phyloP scores from a whole-genome alignment of 2,797 vertebrate species.

The Phalloptychus januarius region DNA sequence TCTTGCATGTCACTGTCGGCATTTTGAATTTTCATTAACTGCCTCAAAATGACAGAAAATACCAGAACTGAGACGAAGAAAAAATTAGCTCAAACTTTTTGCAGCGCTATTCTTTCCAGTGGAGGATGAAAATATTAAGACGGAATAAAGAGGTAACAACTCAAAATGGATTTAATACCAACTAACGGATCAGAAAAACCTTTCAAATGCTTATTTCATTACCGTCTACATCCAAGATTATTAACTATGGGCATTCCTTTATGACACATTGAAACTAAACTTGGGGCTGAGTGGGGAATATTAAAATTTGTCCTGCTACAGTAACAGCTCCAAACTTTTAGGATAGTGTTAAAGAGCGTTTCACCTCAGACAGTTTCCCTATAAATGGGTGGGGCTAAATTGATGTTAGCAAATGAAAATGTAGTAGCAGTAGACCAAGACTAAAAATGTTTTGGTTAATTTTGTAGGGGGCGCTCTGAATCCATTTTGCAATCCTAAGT shows the following conservation, averaged over 20 bases:
- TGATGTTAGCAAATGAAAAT: neutral
- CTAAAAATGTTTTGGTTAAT: neutral
- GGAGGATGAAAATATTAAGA: neutral
- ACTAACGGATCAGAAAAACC: neutral
- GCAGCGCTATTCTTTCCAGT: neutral
- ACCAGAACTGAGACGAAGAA: neutral
- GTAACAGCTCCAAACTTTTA: neutral
- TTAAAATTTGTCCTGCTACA: neutral
- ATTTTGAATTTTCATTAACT: neutral
- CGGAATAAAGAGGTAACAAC: neutral
- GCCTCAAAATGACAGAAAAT: neutral
- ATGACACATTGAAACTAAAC: neutral
- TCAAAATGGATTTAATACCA: neutral
- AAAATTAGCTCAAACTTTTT: neutral
- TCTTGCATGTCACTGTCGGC: neutral
- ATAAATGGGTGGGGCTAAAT: neutral
- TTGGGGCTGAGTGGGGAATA: neutral
- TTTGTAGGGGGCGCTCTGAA: neutral
- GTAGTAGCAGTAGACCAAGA: neutral
- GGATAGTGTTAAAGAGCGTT: neutral
- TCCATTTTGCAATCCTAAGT: neutral
- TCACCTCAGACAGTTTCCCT: neutral
- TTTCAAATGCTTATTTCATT: neutral
- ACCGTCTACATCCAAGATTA: neutral
- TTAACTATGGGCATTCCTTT: neutral